These are phyloP conservation scores for Phymatocera aterrima DNA, from an alignment of 2,888 invertebrate genomes.

Conservation along the genomic window DNA sequence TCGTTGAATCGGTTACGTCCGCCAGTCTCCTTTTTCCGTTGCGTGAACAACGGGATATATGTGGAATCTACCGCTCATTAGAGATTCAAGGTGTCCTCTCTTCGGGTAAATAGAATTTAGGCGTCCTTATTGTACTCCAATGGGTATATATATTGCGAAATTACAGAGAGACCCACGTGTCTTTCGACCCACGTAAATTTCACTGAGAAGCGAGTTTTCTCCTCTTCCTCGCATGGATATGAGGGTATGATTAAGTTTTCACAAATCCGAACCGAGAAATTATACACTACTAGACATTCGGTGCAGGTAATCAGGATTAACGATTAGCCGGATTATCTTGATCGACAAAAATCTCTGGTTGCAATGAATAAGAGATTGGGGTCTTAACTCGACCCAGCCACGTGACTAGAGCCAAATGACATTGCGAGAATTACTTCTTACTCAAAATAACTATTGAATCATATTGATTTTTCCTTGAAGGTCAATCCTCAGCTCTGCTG, in stretches of 20 bases:
- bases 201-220: not conserved
- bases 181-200: conserved; percentile 6
- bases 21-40: not conserved
- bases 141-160: not conserved
- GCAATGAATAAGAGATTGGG: no score
- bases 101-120: not conserved
- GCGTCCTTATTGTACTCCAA: not conserved
- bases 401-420: not conserved
- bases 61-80: conserved; percentile 58
- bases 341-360: no score
- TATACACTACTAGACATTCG: no score
- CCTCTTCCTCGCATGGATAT: no score
- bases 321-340: no score
- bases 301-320: no score
- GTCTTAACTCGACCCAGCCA: not conserved
- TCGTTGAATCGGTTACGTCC: conserved; percentile 15
- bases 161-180: conserved; percentile 4
- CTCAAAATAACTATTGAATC: conserved; percentile 35
- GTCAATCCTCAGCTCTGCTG: not conserved
- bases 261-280: no score
- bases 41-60: conserved; percentile 9
- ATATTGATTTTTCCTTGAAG: conserved; percentile 31
- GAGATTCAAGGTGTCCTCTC: conserved; percentile 63
- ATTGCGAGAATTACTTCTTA: not conserved
- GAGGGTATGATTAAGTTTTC: no score